These are phyloP conservation scores for Acanthisitta chloris DNA, from an alignment of 2,113 vertebrate genomes.

Conservation along the genomic window DNA sequence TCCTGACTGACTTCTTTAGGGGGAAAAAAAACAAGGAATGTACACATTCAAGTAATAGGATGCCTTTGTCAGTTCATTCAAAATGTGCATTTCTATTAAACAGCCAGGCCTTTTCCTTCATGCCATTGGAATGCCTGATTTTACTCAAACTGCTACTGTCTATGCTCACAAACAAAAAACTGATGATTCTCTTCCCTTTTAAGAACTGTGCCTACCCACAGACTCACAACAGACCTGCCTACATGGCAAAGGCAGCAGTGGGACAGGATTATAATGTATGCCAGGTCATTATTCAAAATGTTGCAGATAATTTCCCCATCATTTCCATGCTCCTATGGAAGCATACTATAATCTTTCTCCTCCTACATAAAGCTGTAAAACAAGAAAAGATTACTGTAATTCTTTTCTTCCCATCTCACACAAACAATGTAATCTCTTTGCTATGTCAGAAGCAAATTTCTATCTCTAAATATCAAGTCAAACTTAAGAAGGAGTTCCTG, in stretches of 20 bases:
- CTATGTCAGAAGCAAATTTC: constrained; percentile 11
- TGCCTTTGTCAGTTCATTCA: not conserved
- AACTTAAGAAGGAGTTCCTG: not conserved
- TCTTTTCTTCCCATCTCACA: constrained; percentile 7
- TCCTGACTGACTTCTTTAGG: not conserved
- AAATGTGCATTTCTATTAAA: not conserved
- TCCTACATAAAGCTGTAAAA: constrained; percentile 23
- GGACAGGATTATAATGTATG: not conserved
- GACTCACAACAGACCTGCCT: not conserved
- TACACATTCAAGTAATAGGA: constrained; percentile 12
- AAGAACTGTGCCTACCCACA: not conserved
- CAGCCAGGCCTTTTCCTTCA: not conserved
- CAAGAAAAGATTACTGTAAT: constrained; percentile 44
- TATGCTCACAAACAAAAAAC: not conserved
- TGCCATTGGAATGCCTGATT: not conserved
- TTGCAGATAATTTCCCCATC: not conserved
- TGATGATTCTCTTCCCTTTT: not conserved
- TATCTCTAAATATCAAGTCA: not conserved
- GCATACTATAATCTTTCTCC: not conserved
- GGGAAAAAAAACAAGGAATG: not conserved
- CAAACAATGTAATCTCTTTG: constrained; percentile 15
- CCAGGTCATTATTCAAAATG: not conserved
- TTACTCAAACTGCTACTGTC: not conserved
- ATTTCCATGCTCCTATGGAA: constrained; percentile 22
- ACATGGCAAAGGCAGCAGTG: not conserved